These are phyloP conservation scores for Thelaira solivaga DNA, from an alignment of 2,888 invertebrate genomes.

Conservation along the genomic window DNA sequence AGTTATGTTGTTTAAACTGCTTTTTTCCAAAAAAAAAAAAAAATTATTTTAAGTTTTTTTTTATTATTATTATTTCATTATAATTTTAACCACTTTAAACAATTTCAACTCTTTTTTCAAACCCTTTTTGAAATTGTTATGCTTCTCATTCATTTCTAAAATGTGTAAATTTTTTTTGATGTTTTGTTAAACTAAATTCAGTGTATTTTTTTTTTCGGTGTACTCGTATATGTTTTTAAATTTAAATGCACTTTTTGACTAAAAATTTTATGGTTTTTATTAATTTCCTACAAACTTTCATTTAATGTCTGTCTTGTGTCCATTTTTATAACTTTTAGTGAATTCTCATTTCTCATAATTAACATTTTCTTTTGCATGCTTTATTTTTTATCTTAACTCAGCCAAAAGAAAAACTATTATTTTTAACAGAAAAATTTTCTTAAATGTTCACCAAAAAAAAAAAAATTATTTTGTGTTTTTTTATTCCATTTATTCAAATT, in stretches of 20 bases:
- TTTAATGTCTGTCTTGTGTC: constrained; percentile 49
- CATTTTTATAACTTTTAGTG: not conserved
- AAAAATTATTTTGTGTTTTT: constrained; percentile 51
- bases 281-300: not conserved
- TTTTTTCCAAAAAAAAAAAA: too few species aligned
- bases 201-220: constrained; percentile 11
- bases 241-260: constrained; percentile 5
- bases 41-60: constrained; percentile 8
- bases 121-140: constrained; percentile 16
- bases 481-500: constrained; percentile 59
- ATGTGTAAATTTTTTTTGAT: too few species aligned
- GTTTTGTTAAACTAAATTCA: constrained; percentile 1
- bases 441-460: constrained; percentile 4
- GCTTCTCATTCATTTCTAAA: constrained; percentile 35
- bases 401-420: not conserved
- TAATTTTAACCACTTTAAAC: constrained; percentile 14
- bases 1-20: constrained; percentile 38
- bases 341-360: constrained; percentile 23
- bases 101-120: not conserved
- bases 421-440: not conserved
- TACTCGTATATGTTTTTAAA: constrained; percentile 11
- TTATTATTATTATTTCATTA: not conserved
- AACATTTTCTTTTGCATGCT: constrained; percentile 54
- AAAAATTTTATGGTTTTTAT: not conserved
- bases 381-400: constrained; percentile 29